Evolutionary conservation across 2,888 invertebrate genomes (phyloP).

Genomic region (Pristionchus arcanus): DNA sequence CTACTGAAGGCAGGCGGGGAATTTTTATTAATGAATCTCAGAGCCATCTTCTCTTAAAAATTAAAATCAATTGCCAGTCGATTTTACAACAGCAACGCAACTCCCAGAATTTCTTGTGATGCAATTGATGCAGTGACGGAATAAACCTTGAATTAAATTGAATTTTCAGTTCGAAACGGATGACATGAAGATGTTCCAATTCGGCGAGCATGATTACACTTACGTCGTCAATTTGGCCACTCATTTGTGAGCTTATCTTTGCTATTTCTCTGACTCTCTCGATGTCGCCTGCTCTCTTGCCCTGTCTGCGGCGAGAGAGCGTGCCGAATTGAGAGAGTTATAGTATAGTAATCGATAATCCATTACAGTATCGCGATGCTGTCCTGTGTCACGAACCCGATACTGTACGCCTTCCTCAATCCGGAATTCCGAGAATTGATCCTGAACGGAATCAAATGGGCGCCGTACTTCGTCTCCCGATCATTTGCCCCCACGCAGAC

Average conservation of each 20-base stretch:
- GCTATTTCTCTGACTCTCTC: not conserved
- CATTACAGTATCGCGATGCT: slow-evolving; percentile 69
- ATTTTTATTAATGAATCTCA: no score
- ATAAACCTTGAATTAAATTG: no score
- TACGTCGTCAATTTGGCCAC: slow-evolving; percentile 61
- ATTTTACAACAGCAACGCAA: no score
- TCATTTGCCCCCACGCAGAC: slow-evolving; percentile 59
- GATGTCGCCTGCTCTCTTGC: not conserved
- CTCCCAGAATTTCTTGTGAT: not conserved
- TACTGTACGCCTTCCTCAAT: slow-evolving; percentile 70
- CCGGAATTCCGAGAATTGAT: slow-evolving; percentile 70
- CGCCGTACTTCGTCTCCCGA: slow-evolving; percentile 52
- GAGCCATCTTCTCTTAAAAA: no score
- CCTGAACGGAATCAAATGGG: slow-evolving; percentile 60
- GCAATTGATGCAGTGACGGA: no score
- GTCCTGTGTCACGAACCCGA: slow-evolving; percentile 68
- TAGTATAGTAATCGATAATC: not conserved
- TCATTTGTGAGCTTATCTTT: slow-evolving; percentile 56
- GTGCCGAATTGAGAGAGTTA: no score
- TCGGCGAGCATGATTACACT: slow-evolving; percentile 57
- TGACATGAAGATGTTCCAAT: slow-evolving; percentile 51
- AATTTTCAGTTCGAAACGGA: slow-evolving; percentile 56
- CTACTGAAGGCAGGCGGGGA: no score
- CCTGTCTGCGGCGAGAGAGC: not conserved
- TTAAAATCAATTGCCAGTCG: no score